These are phyloP conservation scores for Noctua janthe DNA, from an alignment of 2,888 invertebrate genomes.

Conservation along the genomic window DNA sequence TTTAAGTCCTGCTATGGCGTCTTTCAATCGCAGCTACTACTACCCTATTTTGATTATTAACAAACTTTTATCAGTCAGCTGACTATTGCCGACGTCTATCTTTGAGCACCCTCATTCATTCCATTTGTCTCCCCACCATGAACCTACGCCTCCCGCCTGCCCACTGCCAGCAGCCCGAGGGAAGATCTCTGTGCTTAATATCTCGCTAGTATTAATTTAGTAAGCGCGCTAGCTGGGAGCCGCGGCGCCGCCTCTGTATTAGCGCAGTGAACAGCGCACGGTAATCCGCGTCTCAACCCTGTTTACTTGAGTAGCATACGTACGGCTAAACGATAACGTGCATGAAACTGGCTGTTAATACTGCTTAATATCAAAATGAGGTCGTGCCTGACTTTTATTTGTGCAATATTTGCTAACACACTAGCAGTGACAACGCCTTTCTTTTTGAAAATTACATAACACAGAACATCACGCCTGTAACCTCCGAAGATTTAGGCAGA, in stretches of 20 bases:
- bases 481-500: background rate
- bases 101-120: background rate
- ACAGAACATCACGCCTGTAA: background rate
- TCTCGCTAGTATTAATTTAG: slow-evolving; percentile 64
- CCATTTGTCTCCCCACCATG: background rate
- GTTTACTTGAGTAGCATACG: slow-evolving; percentile 21
- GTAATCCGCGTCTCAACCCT: slow-evolving; percentile 46
- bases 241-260: slow-evolving; percentile 46
- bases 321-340: background rate
- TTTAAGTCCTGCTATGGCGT: background rate
- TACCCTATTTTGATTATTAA: background rate
- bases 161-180: slow-evolving; percentile 40
- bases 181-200: slow-evolving; percentile 58
- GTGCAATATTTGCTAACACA: background rate
- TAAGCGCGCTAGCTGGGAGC: slow-evolving; percentile 50
- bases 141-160: slow-evolving; percentile 9
- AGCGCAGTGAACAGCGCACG: slow-evolving; percentile 44
- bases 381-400: no score
- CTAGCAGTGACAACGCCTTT: background rate
- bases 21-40: background rate
- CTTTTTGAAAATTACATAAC: background rate
- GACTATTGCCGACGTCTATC: background rate
- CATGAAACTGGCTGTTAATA: background rate
- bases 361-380: no score
- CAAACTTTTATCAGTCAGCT: background rate